A percentile compares a stretch with the other conserved stretches of the same genome.
phyloP scores from a whole-genome alignment of 2,888 invertebrate species.

The Lomographa bimaculata region DNA sequence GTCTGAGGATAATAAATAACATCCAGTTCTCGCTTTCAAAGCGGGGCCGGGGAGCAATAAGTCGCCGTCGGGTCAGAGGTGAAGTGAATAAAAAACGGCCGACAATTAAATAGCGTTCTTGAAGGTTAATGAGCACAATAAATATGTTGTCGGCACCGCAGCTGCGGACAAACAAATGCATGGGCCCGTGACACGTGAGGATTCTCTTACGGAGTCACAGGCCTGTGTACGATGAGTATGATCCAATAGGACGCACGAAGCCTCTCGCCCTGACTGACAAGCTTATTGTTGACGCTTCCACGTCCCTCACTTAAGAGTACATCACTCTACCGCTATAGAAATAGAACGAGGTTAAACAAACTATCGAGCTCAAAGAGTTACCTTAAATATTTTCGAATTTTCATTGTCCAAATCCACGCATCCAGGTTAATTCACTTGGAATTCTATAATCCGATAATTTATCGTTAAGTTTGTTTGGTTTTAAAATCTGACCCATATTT shows the following conservation, averaged over 20 bases:
- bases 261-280: constrained; percentile 60
- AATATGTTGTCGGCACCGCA: constrained; percentile 83
- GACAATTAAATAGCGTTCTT: constrained; percentile 84
- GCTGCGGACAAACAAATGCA: constrained; percentile 81
- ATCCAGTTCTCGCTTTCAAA: constrained; percentile 80
- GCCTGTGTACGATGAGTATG: constrained; percentile 23
- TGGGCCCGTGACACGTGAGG: constrained; percentile 74
- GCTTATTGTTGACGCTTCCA: constrained; percentile 66
- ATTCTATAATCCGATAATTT: constrained; percentile 58
- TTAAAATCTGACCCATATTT: constrained; percentile 60
- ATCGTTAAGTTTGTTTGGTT: constrained; percentile 40
- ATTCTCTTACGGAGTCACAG: constrained; percentile 38
- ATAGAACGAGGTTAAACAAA: constrained; percentile 56
- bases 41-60: constrained; percentile 80
- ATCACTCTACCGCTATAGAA: constrained; percentile 57
- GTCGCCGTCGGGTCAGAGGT: constrained; percentile 81
- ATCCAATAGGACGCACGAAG: constrained; percentile 19
- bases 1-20: constrained; percentile 78
- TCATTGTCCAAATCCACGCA: constrained; percentile 40
- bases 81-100: constrained; percentile 83
- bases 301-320: constrained; percentile 39
- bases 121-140: constrained; percentile 84
- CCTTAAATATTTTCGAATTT: constrained; percentile 37
- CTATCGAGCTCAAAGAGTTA: constrained; percentile 45
- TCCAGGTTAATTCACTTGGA: constrained; percentile 42